Conservation (phyloP, 1,140 invertebrate species). For the Drosophila erecta region DNA sequence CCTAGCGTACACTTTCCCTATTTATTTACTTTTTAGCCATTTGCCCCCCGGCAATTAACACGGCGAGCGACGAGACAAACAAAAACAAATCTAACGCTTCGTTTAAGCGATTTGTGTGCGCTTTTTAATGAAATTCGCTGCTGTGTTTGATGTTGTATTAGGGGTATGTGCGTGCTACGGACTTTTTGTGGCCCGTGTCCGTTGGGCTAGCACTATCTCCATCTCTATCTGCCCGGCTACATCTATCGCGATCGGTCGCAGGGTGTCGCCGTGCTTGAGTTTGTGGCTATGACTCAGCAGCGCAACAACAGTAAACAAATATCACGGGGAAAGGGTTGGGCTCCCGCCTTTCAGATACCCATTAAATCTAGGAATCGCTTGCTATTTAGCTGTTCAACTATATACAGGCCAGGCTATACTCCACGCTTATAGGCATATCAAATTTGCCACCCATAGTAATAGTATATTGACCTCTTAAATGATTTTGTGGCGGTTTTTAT, state of each 20-base stretch:
- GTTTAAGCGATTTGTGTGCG: constrained; percentile 68
- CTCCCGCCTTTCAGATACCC: constrained; percentile 1
- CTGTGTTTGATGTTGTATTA: constrained; percentile 51
- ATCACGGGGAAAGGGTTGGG: neutral
- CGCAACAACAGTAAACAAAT: constrained; percentile 38
- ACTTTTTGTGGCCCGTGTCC: constrained; percentile 45
- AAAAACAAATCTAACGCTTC: constrained; percentile 44
- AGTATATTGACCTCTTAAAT: too few species aligned
- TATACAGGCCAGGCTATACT: too few species aligned
- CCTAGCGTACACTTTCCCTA: constrained; percentile 15
- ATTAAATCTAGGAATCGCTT: neutral
- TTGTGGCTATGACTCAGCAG: constrained; percentile 61
- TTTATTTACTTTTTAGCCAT: neutral
- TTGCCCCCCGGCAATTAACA: constrained; percentile 29
- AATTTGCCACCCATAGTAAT: too few species aligned
- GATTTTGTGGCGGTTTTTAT: too few species aligned
- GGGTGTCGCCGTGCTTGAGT: constrained; percentile 30
- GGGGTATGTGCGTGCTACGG: constrained; percentile 50
- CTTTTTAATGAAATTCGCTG: constrained; percentile 60
- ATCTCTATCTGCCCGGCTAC: constrained; percentile 58
- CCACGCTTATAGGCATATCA: too few species aligned
- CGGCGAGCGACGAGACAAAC: constrained; percentile 16
- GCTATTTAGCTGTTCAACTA: too few species aligned
- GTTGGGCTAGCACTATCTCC: constrained; percentile 72
- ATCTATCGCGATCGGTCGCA: constrained; percentile 62